A percentile compares a stretch with the other conserved stretches of the same genome.
phyloP scores from a whole-genome alignment of 2,113 vertebrate species.

The Chelonoidis abingdonii region DNA sequence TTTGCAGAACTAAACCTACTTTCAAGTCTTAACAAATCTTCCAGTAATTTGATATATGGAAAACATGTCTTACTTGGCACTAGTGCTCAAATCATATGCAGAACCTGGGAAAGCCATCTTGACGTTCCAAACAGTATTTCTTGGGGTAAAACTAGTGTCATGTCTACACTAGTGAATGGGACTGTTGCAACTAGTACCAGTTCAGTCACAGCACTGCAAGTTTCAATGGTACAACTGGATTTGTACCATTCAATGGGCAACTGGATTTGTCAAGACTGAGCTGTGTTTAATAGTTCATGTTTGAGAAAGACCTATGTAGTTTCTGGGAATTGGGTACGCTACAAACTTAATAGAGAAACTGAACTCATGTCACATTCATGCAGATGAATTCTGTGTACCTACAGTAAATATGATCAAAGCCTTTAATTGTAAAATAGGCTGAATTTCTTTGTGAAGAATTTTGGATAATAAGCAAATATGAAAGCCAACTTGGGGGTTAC shows the following conservation, averaged over 20 bases:
- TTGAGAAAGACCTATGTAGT: not conserved
- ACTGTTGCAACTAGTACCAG: not conserved
- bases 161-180: not conserved
- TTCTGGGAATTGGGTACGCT: constrained; percentile 30
- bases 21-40: not conserved
- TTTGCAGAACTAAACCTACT: not conserved
- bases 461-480: constrained; percentile 59
- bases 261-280: not conserved
- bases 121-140: not conserved
- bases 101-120: not conserved
- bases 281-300: not conserved
- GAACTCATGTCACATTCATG: constrained; percentile 59
- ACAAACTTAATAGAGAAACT: constrained; percentile 19
- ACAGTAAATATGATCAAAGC: constrained; percentile 70
- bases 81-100: not conserved
- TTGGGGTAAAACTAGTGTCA: not conserved
- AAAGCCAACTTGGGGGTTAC: constrained; percentile 60
- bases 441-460: constrained; percentile 58
- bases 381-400: constrained; percentile 52
- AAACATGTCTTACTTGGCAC: not conserved
- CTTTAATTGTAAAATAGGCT: constrained; percentile 68
- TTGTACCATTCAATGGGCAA: not conserved
- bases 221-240: not conserved
- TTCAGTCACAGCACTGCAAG: not conserved
- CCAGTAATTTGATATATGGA: not conserved